Base-by-base conservation (phyloP, 2,113 vertebrate species). In the Ptychochromis oligacanthus region DNA sequence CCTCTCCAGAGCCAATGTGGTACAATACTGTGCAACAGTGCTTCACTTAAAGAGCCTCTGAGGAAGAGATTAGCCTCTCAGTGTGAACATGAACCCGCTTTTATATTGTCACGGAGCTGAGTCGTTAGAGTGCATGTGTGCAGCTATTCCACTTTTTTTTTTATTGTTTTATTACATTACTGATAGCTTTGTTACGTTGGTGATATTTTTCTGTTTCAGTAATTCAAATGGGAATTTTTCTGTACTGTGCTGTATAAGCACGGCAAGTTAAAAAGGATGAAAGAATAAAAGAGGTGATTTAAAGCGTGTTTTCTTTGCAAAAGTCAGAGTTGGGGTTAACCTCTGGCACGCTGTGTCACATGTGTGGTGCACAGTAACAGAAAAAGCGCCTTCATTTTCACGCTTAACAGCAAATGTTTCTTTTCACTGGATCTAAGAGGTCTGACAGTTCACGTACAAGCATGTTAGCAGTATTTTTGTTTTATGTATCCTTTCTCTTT, bases 1-100 rank as follows among this genome's bases (percentile, higher is more conserved):
- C 86, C 92, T 94, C 93, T 93, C 90, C 84, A 85, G 59, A 88
- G 91, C 89, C 91, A 59, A 88, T 89, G 92, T 89, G 76, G 56
- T 86, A 65, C 79, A 91, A 83, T 81, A 46, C 82, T 75, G 58
- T 75, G 81, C 83, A 90, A 86, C 60, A 81, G 89, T 57, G 77
- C 83, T 86, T 88, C 65, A 83, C 82, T 79, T 79, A 65, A 81
- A 88, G 85, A 93, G 87, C 65, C 62, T 74, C 62, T 43, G 15
- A 80, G 81, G 83, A 86, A 80, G 62, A 89, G 87, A 79, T 87
- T 75, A 83, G 70, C 77, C 77, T 84, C 80, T 87, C 57, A 11
- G 40, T 75, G 17, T 38, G 65, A 79, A 75, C 78, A 43, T 64
- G n/a, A 80, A 78, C 83, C 80, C 17, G 1, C 52, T 56, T 46